Conservation (phyloP, 2,113 vertebrate genomes). For the Centropristis striata region DNA sequence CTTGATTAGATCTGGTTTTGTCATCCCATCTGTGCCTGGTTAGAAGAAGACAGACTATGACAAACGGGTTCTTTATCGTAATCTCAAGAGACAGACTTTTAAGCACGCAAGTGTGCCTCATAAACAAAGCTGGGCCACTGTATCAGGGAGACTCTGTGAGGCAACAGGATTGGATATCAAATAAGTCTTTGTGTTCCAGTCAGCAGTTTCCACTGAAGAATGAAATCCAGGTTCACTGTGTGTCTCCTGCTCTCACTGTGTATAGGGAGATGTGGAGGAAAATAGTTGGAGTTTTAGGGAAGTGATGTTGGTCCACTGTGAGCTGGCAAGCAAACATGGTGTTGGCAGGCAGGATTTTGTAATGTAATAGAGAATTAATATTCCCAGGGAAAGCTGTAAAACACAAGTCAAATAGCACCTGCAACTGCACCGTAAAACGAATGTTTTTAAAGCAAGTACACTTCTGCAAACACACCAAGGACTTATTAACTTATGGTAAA, state of each 20-base stretch:
- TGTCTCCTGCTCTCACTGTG: slow-evolving; percentile 1
- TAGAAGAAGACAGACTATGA: slow-evolving; percentile 68
- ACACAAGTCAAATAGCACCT: slow-evolving; percentile 44
- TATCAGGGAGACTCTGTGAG: slow-evolving; percentile 16
- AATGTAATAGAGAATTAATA: slow-evolving; percentile 27
- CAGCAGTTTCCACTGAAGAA: slow-evolving; percentile 51
- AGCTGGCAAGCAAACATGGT: slow-evolving; percentile 6
- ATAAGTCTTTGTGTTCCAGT: slow-evolving; percentile 33
- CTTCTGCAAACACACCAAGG: neutral
- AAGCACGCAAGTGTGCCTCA: slow-evolving; percentile 51
- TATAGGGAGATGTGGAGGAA: slow-evolving; percentile 12
- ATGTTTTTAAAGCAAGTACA: slow-evolving; percentile 6
- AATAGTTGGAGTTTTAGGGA: slow-evolving; percentile 9
- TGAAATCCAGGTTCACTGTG: slow-evolving; percentile 12
- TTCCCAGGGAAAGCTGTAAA: slow-evolving; percentile 45
- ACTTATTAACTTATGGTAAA: neutral
- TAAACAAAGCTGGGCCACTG: slow-evolving; percentile 58
- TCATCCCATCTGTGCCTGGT: slow-evolving; percentile 72
- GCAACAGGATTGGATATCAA: slow-evolving; percentile 28
- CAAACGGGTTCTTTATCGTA: slow-evolving; percentile 68
- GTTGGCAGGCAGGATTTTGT: slow-evolving; percentile 28
- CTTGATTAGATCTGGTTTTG: slow-evolving; percentile 60
- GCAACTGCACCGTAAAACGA: slow-evolving; percentile 9
- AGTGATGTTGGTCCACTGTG: neutral
- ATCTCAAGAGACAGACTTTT: slow-evolving; percentile 54